phyloP scores from a whole-genome alignment of 2,888 invertebrate species.

The Neoscelio sp. region DNA sequence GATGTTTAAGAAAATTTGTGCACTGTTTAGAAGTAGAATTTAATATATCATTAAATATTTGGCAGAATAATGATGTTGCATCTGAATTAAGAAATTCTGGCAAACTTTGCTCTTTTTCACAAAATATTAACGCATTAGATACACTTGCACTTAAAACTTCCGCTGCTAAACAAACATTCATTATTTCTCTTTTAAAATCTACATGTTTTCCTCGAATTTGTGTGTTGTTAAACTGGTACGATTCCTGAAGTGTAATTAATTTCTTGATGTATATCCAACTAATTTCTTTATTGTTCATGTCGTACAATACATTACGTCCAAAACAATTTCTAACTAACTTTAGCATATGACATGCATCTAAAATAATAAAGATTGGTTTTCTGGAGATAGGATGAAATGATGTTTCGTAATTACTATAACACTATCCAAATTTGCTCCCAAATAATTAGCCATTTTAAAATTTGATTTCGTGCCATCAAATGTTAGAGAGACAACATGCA shows the following conservation, averaged over 20 bases:
- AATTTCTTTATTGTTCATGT: constrained; percentile 43
- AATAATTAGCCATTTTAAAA: constrained; percentile 25
- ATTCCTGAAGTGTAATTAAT: constrained; percentile 65
- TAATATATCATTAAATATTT: constrained; percentile 65
- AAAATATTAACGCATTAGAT: constrained; percentile 58
- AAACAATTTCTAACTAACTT: constrained; percentile 49
- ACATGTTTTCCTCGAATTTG: constrained; percentile 64
- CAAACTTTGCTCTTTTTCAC: constrained; percentile 6
- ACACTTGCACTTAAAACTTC: constrained; percentile 69
- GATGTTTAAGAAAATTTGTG: constrained; percentile 25
- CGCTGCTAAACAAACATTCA: constrained; percentile 67
- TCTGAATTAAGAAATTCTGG: background rate
- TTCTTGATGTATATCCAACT: constrained; percentile 65
- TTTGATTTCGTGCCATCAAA: constrained; percentile 48
- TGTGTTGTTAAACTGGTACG: constrained; percentile 64
- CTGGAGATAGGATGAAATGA: constrained; percentile 10
- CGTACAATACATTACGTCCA: constrained; percentile 19
- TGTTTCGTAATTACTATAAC: background rate
- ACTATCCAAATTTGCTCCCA: constrained; percentile 35
- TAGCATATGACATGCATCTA: constrained; percentile 56
- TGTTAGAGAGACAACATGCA: constrained; percentile 30
- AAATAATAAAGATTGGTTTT: constrained; percentile 23
- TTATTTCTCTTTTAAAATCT: constrained; percentile 58
- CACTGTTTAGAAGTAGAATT: constrained; percentile 59
- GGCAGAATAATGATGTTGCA: constrained; percentile 57